Evolutionary conservation across 2,797 vertebrate species (phyloP).

Genomic region (Enteromius argenteus): DNA sequence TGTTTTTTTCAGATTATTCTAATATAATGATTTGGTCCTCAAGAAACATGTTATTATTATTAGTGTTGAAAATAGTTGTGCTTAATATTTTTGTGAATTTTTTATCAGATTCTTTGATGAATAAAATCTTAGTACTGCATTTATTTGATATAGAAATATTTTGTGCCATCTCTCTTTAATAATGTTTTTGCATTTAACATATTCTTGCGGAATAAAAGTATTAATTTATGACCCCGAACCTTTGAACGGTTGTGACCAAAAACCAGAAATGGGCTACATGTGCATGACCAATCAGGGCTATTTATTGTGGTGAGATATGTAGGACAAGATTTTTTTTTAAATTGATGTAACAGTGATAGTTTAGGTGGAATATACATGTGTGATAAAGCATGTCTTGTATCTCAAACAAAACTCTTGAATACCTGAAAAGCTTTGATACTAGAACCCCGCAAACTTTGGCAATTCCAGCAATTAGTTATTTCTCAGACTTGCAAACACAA

Average conservation of each 20-base stretch:
- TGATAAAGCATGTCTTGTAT: not conserved
- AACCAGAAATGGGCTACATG: not conserved
- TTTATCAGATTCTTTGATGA: not conserved
- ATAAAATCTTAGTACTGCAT: not conserved
- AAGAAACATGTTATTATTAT: not conserved
- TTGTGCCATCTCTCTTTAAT: not conserved
- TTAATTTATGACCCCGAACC: not conserved
- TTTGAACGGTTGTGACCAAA: slow-evolving; percentile 3
- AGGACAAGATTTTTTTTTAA: not conserved
- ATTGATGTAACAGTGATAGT: not conserved
- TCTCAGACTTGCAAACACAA: not conserved
- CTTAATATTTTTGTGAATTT: not conserved
- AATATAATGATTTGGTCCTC: not conserved
- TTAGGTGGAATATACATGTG: not conserved
- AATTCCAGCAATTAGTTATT: not conserved
- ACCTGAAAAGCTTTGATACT: not conserved
- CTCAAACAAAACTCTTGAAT: not conserved
- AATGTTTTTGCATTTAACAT: not conserved
- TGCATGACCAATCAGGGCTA: not conserved
- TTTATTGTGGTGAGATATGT: not conserved
- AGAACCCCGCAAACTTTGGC: not conserved
- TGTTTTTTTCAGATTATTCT: not conserved
- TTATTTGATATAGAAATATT: not conserved
- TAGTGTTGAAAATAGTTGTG: not conserved
- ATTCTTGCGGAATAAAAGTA: not conserved